Conservation (phyloP, 2,113 vertebrate species). For the Bothrops jararaca region DNA sequence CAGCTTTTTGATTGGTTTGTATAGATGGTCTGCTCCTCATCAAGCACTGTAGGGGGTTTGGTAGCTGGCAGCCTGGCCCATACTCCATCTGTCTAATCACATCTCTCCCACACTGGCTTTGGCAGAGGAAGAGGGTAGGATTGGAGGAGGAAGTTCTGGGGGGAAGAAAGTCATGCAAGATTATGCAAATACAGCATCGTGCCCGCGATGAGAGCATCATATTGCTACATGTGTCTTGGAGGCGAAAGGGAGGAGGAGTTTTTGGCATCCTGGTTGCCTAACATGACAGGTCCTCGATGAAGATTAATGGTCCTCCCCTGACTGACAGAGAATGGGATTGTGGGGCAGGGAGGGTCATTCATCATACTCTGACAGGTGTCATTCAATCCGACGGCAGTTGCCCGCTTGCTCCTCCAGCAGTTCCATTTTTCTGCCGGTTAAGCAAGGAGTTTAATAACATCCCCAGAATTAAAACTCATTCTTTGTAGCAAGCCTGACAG, state of each 20-base stretch:
- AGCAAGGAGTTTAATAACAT: slow-evolving; percentile 93
- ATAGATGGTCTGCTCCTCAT: slow-evolving; percentile 71
- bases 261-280: slow-evolving; percentile 70
- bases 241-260: slow-evolving; percentile 67
- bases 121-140: slow-evolving; percentile 16
- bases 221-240: slow-evolving; percentile 62
- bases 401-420: slow-evolving; percentile 54
- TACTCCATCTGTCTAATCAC: slow-evolving; percentile 94
- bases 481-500: slow-evolving; percentile 85
- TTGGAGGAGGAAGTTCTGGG: slow-evolving; percentile 34
- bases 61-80: slow-evolving; percentile 79
- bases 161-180: slow-evolving; percentile 82
- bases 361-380: slow-evolving; percentile 99
- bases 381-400: slow-evolving; percentile 84
- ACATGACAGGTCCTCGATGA: slow-evolving; percentile 91
- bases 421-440: slow-evolving; percentile 81
- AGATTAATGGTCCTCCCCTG: slow-evolving; percentile 98
- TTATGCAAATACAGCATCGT: slow-evolving; percentile 81
- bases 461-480: slow-evolving; percentile 93
- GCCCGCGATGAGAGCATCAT: slow-evolving; percentile 72
- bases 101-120: slow-evolving; percentile 71
- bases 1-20: slow-evolving; percentile 85
- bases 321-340: slow-evolving; percentile 94
- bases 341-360: slow-evolving; percentile 95
- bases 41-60: slow-evolving; percentile 73